Evolutionary conservation across 2,797 vertebrate genomes (phyloP).

Genomic region (Anguilla pacifica): DNA sequence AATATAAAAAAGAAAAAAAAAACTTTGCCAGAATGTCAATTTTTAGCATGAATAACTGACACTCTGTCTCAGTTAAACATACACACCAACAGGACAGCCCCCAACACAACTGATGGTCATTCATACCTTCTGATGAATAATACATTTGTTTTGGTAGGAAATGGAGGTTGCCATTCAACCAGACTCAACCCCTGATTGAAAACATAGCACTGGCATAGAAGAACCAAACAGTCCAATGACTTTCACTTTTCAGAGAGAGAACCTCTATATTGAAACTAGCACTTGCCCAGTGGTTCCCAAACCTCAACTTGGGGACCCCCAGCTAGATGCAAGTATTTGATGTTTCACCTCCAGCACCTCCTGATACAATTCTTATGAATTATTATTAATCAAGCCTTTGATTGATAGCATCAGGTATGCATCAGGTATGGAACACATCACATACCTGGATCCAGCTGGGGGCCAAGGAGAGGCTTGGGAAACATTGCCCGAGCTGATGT

Average conservation of each 20-base stretch:
- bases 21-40: not conserved
- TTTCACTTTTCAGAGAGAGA: not conserved
- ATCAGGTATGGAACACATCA: no score
- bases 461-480: no score
- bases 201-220: not conserved
- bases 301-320: not conserved
- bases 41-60: not conserved
- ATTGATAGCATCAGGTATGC: no score
- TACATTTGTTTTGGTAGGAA: not conserved
- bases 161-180: not conserved
- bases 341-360: not conserved
- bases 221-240: not conserved
- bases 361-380: no score
- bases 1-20: not conserved
- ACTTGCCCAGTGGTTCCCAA: not conserved
- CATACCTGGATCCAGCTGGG: no score
- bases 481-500: not conserved
- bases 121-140: not conserved
- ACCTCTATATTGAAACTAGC: not conserved
- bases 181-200: not conserved
- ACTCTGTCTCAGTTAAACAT: not conserved
- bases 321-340: not conserved
- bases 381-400: no score
- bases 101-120: not conserved
- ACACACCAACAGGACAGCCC: not conserved